Percentiles rank a stretch among this genome's conserved stretches.
phyloP scores from a whole-genome alignment of 2,113 vertebrate genomes.

The Sinocyclocheilus anshuiensis region DNA sequence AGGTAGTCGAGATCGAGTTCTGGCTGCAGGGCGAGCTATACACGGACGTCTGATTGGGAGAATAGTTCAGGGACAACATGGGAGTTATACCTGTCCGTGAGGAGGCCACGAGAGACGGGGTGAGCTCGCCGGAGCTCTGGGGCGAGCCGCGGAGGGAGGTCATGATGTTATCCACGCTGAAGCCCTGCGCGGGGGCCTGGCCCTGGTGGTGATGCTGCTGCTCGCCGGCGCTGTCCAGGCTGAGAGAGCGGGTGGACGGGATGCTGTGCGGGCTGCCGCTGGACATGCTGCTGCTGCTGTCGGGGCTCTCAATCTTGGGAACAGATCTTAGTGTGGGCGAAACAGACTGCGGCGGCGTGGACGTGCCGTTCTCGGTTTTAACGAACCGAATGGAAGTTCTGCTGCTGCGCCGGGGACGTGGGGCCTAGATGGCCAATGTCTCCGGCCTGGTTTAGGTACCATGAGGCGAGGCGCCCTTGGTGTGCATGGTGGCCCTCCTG shows the following conservation, averaged over 20 bases:
- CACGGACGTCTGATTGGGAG: conserved; percentile 84
- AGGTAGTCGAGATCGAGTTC: conserved; percentile 80
- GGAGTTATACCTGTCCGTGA: conserved; percentile 84
- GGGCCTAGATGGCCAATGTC: conserved; percentile 87
- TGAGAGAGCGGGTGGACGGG: conserved; percentile 80
- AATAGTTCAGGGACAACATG: conserved; percentile 86
- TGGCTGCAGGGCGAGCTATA: conserved; percentile 89
- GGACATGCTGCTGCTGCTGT: conserved; percentile 87
- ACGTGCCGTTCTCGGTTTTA: conserved; percentile 91
- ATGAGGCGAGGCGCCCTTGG: conserved; percentile 87
- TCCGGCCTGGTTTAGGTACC: conserved; percentile 91
- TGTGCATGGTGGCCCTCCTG: conserved; percentile 84
- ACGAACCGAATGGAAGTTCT: conserved; percentile 92
- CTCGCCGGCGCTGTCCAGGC: conserved; percentile 81
- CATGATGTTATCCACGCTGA: conserved; percentile 98
- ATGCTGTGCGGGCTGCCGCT: conserved; percentile 86
- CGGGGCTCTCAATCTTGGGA: conserved; percentile 92
- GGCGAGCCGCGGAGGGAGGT: conserved; percentile 90
- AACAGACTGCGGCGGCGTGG: conserved; percentile 85
- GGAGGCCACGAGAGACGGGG: conserved; percentile 75
- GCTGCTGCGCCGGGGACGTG: conserved; percentile 86
- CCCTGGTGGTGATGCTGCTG: conserved; percentile 72
- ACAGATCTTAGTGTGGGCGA: conserved; percentile 85
- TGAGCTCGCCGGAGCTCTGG: conserved; percentile 81
- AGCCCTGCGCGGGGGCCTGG: conserved; percentile 81